Evolutionary conservation across 2,113 vertebrate species (phyloP).

Genomic region (Rafetus swinhoei): DNA sequence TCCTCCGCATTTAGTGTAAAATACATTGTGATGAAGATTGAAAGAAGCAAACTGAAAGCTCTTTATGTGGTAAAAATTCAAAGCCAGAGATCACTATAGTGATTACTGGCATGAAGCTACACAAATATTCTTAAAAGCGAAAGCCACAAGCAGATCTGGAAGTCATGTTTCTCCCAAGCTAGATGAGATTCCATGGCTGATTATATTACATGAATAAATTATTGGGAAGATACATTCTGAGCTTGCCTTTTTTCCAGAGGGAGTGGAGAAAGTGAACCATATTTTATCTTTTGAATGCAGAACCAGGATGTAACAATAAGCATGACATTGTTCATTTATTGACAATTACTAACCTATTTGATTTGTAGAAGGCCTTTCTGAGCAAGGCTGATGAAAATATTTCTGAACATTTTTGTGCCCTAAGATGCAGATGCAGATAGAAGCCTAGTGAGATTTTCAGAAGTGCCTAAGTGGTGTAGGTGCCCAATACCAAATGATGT

Average conservation of each 20-base stretch:
- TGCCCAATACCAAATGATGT: not conserved
- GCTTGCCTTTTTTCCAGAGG: not conserved
- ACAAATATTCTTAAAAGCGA: constrained; percentile 45
- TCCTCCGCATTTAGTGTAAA: not conserved
- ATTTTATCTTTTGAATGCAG: not conserved
- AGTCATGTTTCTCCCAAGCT: constrained; percentile 12
- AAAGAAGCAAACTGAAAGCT: constrained; percentile 23
- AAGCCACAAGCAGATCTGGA: constrained; percentile 55
- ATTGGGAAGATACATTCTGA: constrained; percentile 12
- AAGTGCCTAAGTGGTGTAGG: not conserved
- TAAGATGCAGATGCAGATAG: not conserved
- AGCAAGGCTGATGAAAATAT: not conserved
- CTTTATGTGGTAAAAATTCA: constrained; percentile 12
- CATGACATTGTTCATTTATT: accelerated
- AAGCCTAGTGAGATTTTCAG: not conserved
- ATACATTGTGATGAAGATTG: not conserved
- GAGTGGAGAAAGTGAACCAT: not conserved
- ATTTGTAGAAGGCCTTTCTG: not conserved
- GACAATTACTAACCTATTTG: not conserved
- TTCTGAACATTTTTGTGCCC: not conserved
- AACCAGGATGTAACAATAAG: not conserved
- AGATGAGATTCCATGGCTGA: constrained; percentile 40
- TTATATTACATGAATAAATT: constrained; percentile 43
- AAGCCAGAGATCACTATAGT: constrained; percentile 46
- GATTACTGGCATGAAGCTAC: constrained; percentile 45